These are phyloP conservation scores for Danio aesculapii DNA, from an alignment of 2,797 vertebrate genomes.

Conservation along the genomic window DNA sequence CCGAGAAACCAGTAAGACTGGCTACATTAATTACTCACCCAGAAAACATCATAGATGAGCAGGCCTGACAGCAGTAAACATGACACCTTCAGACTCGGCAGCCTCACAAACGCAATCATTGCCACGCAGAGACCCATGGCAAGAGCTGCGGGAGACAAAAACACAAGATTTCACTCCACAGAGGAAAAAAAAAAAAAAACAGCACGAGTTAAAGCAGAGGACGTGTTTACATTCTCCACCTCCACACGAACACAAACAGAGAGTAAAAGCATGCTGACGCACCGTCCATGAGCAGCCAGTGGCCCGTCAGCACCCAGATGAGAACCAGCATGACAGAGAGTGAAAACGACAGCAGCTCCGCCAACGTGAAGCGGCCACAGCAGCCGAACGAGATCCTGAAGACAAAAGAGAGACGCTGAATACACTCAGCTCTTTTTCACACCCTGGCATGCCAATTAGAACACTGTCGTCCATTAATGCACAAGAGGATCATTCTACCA, in stretches of 20 bases:
- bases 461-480: conserved; percentile 2
- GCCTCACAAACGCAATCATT: conserved; percentile 99
- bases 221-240: conserved; percentile 13
- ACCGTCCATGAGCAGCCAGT: conserved; percentile 99
- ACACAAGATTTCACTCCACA: conserved; percentile 14
- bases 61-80: conserved; percentile 97
- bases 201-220: neutral
- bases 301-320: conserved; percentile 99
- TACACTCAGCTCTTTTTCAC: conserved; percentile 23
- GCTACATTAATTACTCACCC: conserved; percentile 82
- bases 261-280: conserved; percentile 55
- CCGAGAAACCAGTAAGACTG: conserved; percentile 1
- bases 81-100: conserved; percentile 99
- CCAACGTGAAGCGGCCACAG: conserved; percentile 98
- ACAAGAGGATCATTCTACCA: conserved; percentile 16
- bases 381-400: conserved; percentile 98
- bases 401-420: conserved; percentile 35
- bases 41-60: conserved; percentile 99
- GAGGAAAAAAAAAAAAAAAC: neutral
- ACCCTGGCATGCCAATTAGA: conserved; percentile 1
- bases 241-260: conserved; percentile 2
- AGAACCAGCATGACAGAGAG: conserved; percentile 97
- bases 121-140: conserved; percentile 99
- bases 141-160: conserved; percentile 68
- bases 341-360: conserved; percentile 95